Evolutionary conservation across 2,797 vertebrate genomes (phyloP), one percentile per base, ranked within the genome.

Genomic region (Cyclura pinguis): DNA sequence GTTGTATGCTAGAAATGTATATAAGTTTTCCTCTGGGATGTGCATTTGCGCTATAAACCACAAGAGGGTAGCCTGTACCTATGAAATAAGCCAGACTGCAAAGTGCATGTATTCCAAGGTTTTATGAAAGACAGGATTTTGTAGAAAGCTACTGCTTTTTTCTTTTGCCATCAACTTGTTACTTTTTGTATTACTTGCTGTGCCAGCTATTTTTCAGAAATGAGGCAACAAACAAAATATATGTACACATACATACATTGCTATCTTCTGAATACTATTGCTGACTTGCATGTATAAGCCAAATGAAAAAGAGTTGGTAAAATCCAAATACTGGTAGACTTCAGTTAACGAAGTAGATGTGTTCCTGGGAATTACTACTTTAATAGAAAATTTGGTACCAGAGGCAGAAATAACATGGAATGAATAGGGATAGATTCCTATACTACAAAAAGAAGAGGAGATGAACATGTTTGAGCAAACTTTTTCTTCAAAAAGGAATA

Each of bases 51-150:
- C 4, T 88, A 91, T 89, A 10, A 22, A 88, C 97, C 97, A 64
- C 96, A 94, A 97, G 97, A 96, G 97, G 97, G 97, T 96, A 95
- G 82, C 96, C 92, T 95, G 85, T 14, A 29, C 89, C 94, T 95
- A 80, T 67, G 72, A 92, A 84, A 82, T 89, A 50, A 76, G 89
- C 47, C 59, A 82, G 24, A 47, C 69, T 88, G 14, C 50, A 81
- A 35, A 74, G 32, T 73, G 38, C 7, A 22, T 52, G 29, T 81
- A 47, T 62, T n/a, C 29, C 32, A 74, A 4, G n/a, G 55, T 84
- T 64, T 64, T 59, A 52, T 20, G 20, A 67, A 22, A 55, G 50
- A 13, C 12, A 57, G 27, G 24, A 32, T 81, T 73, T 81, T 50
- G 1, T 20, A 72, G 42, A 81, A 62, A 0, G 0, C 62, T 9